phyloP scores from a whole-genome alignment of 2,888 invertebrate genomes.

The Eupithecia subfuscata region DNA sequence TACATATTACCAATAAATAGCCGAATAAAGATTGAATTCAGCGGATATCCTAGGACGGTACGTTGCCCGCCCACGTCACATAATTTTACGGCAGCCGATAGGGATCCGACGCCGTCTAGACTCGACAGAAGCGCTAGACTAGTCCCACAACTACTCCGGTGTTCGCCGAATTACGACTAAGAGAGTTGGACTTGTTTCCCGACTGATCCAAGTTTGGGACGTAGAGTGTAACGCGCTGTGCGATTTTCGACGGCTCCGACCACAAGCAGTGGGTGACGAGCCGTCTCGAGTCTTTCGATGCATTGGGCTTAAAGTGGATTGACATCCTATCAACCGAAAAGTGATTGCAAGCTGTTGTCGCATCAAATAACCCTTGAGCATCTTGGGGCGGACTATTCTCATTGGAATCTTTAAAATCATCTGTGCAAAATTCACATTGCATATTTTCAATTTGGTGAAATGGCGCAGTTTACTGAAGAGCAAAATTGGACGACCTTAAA shows the following conservation, averaged over 20 bases:
- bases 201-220: conserved; percentile 62
- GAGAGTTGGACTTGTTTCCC: conserved; percentile 61
- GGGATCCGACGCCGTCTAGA: conserved; percentile 79
- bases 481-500: conserved; percentile 9
- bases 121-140: conserved; percentile 73
- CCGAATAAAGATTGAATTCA: conserved; percentile 58
- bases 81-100: conserved; percentile 79
- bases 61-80: conserved; percentile 67
- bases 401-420: conserved; percentile 24
- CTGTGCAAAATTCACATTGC: neutral
- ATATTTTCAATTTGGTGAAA: conserved; percentile 8
- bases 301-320: conserved; percentile 60
- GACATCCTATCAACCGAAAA: conserved; percentile 59
- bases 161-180: conserved; percentile 46
- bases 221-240: conserved; percentile 63
- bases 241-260: conserved; percentile 61
- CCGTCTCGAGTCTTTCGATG: conserved; percentile 51
- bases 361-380: conserved; percentile 40
- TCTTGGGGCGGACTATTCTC: conserved; percentile 31
- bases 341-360: conserved; percentile 51
- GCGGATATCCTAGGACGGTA: conserved; percentile 62
- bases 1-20: conserved; percentile 54
- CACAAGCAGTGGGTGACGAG: conserved; percentile 48
- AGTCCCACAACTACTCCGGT: conserved; percentile 65
- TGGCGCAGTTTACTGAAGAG: conserved; percentile 1